Evolutionary conservation across 23 tunicate species (phyloP).

Genomic region (Diplosoma virens): DNA sequence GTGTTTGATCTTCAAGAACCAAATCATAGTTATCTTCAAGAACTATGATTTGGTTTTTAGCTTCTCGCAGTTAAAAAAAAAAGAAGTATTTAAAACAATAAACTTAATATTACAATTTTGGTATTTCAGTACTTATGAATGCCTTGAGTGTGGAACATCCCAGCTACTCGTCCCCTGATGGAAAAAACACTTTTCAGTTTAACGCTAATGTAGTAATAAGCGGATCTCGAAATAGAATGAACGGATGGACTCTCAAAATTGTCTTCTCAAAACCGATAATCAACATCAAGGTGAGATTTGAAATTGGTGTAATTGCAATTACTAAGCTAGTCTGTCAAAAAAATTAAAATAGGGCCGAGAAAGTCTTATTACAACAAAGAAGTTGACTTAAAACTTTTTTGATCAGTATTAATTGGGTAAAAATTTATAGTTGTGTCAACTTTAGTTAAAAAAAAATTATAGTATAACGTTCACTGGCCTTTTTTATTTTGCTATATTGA

Average conservation of each 20-base stretch:
- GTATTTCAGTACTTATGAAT: neutral
- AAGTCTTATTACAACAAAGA: too few relatives aligned
- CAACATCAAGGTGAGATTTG: slow-evolving; percentile 2
- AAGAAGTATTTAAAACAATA: neutral
- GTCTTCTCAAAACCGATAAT: slow-evolving; percentile 72
- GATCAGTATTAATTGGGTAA: too few relatives aligned
- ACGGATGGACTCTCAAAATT: slow-evolving; percentile 73
- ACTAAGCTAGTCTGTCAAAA: too few relatives aligned
- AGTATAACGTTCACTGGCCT: too few relatives aligned
- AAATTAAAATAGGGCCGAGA: too few relatives aligned
- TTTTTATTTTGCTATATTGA: too few relatives aligned
- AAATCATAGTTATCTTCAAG: too few relatives aligned
- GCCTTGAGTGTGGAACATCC: neutral
- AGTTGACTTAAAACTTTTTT: neutral
- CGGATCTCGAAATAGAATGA: slow-evolving; percentile 34
- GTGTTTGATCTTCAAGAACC: too few relatives aligned
- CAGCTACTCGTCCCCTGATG: slow-evolving; percentile 3
- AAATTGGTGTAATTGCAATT: too few relatives aligned
- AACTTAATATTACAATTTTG: neutral
- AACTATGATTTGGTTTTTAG: too few relatives aligned
- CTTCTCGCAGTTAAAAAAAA: neutral
- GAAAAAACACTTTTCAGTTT: slow-evolving; percentile 35
- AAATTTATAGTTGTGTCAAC: too few relatives aligned
- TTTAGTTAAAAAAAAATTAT: too few relatives aligned
- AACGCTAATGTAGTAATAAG: slow-evolving; percentile 58